These are phyloP conservation scores for Lytechinus pictus DNA, from an alignment of 35 echinoderm and acorn worm genomes.

Conservation along the genomic window DNA sequence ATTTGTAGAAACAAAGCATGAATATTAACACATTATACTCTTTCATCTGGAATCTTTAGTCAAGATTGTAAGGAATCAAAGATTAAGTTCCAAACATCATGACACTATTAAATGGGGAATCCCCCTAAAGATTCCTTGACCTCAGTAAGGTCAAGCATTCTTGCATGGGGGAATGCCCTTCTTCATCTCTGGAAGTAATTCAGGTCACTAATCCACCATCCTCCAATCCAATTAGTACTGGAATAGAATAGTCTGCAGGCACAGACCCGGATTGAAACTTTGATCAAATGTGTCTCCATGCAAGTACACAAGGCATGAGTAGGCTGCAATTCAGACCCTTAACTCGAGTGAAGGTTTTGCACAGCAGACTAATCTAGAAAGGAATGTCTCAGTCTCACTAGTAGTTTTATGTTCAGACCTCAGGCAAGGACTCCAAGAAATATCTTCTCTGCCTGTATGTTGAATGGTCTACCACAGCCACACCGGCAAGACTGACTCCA, in stretches of 20 bases:
- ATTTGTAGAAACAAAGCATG: neutral
- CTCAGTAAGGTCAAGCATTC: neutral
- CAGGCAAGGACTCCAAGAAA: neutral
- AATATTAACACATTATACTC: no score
- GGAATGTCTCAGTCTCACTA: neutral
- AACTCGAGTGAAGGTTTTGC: no score
- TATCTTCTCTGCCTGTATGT: no score
- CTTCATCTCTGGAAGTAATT: neutral
- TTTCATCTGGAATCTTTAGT: no score
- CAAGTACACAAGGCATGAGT: no score
- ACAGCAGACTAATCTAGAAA: neutral
- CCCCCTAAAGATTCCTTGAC: neutral
- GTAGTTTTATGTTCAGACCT: neutral
- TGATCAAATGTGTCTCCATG: no score
- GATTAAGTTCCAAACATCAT: neutral
- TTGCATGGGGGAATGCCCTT: neutral
- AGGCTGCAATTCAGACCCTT: no score
- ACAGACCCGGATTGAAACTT: no score
- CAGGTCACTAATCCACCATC: neutral
- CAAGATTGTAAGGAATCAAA: neutral
- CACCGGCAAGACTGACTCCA: no score
- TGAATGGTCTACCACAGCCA: no score
- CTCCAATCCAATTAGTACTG: neutral
- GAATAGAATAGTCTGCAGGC: no score
- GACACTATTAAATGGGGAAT: neutral